Evolutionary conservation across 2,888 invertebrate genomes (phyloP).

Genomic region (Corythucha ciliata): DNA sequence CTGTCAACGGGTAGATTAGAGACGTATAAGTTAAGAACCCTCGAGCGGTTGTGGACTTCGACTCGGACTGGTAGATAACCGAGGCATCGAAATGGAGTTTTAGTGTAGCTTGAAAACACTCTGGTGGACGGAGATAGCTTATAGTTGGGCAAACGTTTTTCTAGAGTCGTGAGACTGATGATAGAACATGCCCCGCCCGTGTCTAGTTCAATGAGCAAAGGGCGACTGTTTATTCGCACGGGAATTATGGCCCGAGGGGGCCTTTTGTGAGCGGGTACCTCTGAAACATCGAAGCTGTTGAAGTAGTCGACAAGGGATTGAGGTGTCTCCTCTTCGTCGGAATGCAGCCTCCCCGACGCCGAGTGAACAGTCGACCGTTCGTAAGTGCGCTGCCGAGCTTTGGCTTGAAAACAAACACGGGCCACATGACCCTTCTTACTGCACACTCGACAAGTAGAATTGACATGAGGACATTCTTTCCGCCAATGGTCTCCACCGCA

Average conservation of each 20-base stretch:
- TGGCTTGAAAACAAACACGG: not conserved
- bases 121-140: not conserved
- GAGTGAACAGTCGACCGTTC: not conserved
- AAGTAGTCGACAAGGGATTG: no score
- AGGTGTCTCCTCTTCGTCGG: not conserved
- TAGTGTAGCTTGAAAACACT: constrained; percentile 5
- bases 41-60: not conserved
- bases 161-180: constrained; percentile 3
- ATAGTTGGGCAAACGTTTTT: not conserved
- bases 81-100: constrained; percentile 4
- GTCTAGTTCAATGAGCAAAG: constrained; percentile 6
- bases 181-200: constrained; percentile 9
- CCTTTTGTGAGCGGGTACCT: no score
- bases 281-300: no score
- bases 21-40: not conserved
- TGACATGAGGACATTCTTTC: no score
- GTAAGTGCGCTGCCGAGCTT: not conserved
- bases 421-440: not conserved
- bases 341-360: no score
- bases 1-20: constrained; percentile 7
- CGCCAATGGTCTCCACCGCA: no score
- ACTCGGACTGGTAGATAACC: not conserved
- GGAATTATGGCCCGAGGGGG: constrained; percentile 4
- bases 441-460: no score
- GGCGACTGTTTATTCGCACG: constrained; percentile 2